Base-by-base conservation (phyloP, 2,888 invertebrate genomes). In the Chymomyza caudatula region DNA sequence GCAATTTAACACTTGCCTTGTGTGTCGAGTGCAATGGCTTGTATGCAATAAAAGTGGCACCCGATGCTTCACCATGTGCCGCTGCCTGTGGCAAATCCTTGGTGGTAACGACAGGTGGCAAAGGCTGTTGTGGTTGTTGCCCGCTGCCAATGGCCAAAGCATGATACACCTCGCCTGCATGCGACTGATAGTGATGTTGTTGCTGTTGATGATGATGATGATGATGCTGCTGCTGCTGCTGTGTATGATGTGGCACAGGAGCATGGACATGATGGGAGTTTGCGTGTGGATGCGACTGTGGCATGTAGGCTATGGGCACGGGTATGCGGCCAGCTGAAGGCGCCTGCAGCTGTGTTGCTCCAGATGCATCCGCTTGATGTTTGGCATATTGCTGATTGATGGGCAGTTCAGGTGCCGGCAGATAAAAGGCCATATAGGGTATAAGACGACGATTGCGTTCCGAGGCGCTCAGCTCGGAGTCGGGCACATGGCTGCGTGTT, bases 401-500 rank as follows among this genome's bases (percentile, higher is more conserved):
- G 86, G 91, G 89, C 84, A 93, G 90, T 83, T 94, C 92, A 11
- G 88, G 85, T 65, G 94, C 93, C n/a, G 94, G 91, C 25, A 92
- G 91, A 88, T 96, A 96, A 90, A 94, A 96, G 42, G 95, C 95
- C 93, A 95, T 94, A 88, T 96, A 96, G 1, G 96, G 96, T 84
- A 96, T 94, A 56, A 96, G 90, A 71, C 96, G 92, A 81, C 96
- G 93, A 86, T 94, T 94, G 58, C 96, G 92, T 90, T 95, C 90
- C 49, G 89, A 88, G 63, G 89, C 85, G 67, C 88, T 89, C 6
- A 88, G 72, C 69, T 87, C 85, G 0, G 88, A 76, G 47, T 88
- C 87, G 51, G 78, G 81, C 13, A 73, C 59, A 22, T 73, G 65
- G 13, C 70, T 72, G 52, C 44, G 53, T 63, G 73, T 73, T 42